phyloP scores from a whole-genome alignment of 2,888 invertebrate genomes.

The Dinocampus coccinellae region DNA sequence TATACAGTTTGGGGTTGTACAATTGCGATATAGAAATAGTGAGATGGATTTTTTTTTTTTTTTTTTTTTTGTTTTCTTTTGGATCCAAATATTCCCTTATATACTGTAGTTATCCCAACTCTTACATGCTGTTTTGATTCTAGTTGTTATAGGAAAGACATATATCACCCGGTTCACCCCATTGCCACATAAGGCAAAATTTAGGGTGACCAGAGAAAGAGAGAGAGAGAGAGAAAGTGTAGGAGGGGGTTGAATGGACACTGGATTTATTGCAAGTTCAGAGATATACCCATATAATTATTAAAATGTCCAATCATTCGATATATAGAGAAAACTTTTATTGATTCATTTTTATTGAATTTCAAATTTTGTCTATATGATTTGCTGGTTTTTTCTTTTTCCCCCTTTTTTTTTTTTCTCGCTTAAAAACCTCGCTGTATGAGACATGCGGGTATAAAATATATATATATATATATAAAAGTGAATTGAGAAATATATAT shows the following conservation, averaged over 20 bases:
- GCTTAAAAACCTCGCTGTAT: background rate
- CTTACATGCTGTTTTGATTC: constrained; percentile 64
- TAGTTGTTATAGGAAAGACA: constrained; percentile 65
- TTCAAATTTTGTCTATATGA: background rate
- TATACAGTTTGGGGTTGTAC: constrained; percentile 21
- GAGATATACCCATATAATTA: constrained; percentile 58
- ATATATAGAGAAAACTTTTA: background rate
- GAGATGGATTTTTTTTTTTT: constrained; percentile 9
- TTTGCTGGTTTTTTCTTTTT: background rate
- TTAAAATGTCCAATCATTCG: constrained; percentile 52
- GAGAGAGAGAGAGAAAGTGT: constrained; percentile 8
- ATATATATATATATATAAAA: constrained; percentile 4
- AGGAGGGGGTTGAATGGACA: constrained; percentile 51
- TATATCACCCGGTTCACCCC: constrained; percentile 59
- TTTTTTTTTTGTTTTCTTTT: no score
- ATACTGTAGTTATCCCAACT: constrained; percentile 5
- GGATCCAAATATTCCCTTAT: constrained; percentile 46
- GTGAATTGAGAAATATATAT: constrained; percentile 32
- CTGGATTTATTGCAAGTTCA: constrained; percentile 58
- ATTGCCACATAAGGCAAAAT: constrained; percentile 51
- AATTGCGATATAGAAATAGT: constrained; percentile 51
- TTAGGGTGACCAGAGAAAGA: constrained; percentile 55
- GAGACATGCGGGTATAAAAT: background rate
- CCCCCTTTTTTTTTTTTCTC: background rate
- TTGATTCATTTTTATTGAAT: constrained; percentile 9